Conservation (phyloP, 2,888 invertebrate species). For the Zygaena filipendulae region DNA sequence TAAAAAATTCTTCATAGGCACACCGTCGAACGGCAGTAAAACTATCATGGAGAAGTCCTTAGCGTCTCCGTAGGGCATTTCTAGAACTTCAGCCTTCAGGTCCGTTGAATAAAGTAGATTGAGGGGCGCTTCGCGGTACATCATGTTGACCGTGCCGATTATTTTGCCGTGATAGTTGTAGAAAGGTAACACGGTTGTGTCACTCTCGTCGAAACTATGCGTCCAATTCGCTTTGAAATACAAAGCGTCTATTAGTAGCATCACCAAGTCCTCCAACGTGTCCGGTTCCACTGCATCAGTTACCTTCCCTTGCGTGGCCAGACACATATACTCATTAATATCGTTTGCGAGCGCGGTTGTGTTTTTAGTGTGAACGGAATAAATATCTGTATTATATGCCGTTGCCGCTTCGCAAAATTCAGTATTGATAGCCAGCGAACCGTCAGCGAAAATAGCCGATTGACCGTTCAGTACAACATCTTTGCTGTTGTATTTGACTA, state of each 20-base stretch:
- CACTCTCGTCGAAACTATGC: conserved; percentile 68
- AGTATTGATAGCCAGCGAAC: conserved; percentile 34
- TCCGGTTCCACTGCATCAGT: conserved; percentile 68
- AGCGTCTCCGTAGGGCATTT: conserved; percentile 74
- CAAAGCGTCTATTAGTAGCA: conserved; percentile 74
- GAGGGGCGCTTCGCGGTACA: conserved; percentile 73
- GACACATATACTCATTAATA: conserved; percentile 76
- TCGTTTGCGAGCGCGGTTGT: conserved; percentile 50
- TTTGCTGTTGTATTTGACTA: conserved; percentile 31
- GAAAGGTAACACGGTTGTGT: conserved; percentile 66
- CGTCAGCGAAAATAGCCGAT: conserved; percentile 43
- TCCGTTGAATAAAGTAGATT: conserved; percentile 59
- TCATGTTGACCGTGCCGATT: conserved; percentile 75
- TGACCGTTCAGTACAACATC: conserved; percentile 40
- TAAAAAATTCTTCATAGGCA: conserved; percentile 55
- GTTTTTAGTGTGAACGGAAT: conserved; percentile 66
- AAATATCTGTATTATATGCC: conserved; percentile 62
- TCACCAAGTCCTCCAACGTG: conserved; percentile 40
- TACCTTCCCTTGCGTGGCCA: conserved; percentile 76
- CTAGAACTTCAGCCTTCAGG: conserved; percentile 71
- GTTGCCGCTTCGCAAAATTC: conserved; percentile 49
- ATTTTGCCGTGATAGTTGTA: conserved; percentile 65
- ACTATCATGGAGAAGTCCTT: conserved; percentile 73
- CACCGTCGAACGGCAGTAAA: conserved; percentile 70
- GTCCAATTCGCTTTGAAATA: conserved; percentile 81